Evolutionary conservation across 2,797 vertebrate genomes (phyloP).

Genomic region (Cossypha polioptera): DNA sequence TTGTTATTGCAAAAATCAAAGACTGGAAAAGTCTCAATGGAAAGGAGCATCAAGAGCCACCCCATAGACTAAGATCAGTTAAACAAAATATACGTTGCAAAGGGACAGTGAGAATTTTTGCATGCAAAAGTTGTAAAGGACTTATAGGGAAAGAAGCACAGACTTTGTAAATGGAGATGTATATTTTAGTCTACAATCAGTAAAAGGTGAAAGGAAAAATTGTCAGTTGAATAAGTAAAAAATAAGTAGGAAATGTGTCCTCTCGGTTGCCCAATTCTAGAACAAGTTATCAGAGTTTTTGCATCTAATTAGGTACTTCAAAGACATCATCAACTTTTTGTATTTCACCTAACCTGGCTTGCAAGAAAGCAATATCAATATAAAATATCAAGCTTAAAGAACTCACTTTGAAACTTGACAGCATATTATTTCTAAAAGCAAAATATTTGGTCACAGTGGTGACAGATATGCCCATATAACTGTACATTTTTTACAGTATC

Average conservation of each 20-base stretch:
- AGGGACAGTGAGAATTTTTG: background rate
- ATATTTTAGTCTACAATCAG: background rate
- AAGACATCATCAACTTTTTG: constrained; percentile 75
- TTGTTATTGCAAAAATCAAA: background rate
- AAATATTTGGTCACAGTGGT: constrained; percentile 71
- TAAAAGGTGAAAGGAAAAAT: constrained; percentile 55
- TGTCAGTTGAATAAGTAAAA: constrained; percentile 64
- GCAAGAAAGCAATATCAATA: constrained; percentile 55
- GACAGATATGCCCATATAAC: background rate
- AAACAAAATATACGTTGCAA: background rate
- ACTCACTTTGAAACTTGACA: constrained; percentile 80
- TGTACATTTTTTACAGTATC: background rate
- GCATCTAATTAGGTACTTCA: constrained; percentile 80
- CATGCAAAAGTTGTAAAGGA: background rate
- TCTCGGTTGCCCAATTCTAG: constrained; percentile 10
- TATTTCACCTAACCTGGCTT: constrained; percentile 69
- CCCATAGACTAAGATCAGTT: background rate
- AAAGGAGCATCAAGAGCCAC: background rate
- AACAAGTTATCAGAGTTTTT: constrained; percentile 57
- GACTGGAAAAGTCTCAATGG: background rate
- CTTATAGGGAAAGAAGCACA: background rate
- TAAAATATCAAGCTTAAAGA: constrained; percentile 77
- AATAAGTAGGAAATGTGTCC: constrained; percentile 49
- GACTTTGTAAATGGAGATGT: background rate
- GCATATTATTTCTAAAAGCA: constrained; percentile 73